Conservation (phyloP, 2,797 vertebrate genomes). For the Botia kubotai region DNA sequence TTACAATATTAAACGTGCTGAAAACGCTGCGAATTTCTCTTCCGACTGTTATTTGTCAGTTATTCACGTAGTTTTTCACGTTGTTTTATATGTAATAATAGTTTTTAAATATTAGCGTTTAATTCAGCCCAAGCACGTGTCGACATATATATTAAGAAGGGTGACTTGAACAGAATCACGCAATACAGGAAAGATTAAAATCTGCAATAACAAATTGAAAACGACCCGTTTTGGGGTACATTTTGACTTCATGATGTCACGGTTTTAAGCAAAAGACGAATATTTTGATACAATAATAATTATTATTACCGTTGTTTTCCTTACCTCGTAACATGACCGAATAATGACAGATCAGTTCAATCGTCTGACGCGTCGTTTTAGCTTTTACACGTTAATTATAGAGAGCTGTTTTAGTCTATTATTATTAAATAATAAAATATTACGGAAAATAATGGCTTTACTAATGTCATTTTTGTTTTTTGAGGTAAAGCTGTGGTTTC, state of each 20-base stretch:
- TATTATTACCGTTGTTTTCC: slow-evolving; percentile 1
- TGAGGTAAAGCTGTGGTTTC: too few relatives aligned
- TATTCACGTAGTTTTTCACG: not conserved
- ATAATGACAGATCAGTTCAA: slow-evolving; percentile 6
- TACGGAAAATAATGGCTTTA: not conserved
- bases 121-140: not conserved
- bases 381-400: slow-evolving; percentile 9
- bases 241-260: not conserved
- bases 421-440: too few relatives aligned
- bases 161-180: not conserved
- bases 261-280: not conserved
- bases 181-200: not conserved
- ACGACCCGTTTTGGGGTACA: not conserved
- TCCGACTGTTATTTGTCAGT: not conserved
- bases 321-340: not conserved
- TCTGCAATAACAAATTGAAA: not conserved
- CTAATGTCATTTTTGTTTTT: not conserved
- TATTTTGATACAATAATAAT: not conserved
- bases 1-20: not conserved
- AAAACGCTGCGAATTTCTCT: not conserved
- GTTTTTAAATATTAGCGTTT: not conserved
- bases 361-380: slow-evolving; percentile 22
- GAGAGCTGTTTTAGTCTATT: not conserved
- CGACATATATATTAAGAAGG: not conserved
- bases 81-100: not conserved